Base-by-base conservation (phyloP, 37 sponge, comb jelly and placozoan genomes). In the Agelas oroides region DNA sequence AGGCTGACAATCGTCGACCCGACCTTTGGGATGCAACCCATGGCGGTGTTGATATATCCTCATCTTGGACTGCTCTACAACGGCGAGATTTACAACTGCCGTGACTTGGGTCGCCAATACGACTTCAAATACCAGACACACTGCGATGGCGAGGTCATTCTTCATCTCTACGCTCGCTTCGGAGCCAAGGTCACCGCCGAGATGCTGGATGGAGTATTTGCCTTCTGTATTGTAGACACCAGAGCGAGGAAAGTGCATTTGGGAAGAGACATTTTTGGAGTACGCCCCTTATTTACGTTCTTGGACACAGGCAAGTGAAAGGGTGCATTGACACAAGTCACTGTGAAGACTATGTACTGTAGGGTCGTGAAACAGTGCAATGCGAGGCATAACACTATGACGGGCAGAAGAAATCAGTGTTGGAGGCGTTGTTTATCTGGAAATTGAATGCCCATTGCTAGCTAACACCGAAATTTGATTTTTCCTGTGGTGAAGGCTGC, bases 61-160 rank as follows among this genome's bases (percentile, higher is more conserved):
- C 70, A 71, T 28, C 35, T 86, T 1, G 27, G 53, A 56, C 52
- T 87, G 61, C n/a, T 91, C 40, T 91, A 52, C 76, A 91, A 91
- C 76, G 91, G 91, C 62, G 91, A 91, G 31, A 86, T 91, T 19
- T 91, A 91, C 87, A 91, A 91, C 63, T 39, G n/a, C 19, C 32
- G 25, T 28, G 41, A 52, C 5, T 21, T 88, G 19, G 23, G 40
- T 14, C 28, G 30, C 14, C 32, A 19, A 21, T 33, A 65, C 67
- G 55, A 30, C 14, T 39, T 74, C n/a, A 38, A 60, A 14, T 55
- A 28, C 88, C 28, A 52, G 38, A 70, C 81, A 1, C 57, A 73
- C 54, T 80, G 75, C 46, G 88, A 87, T 52, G 27, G 75, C 24
- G 88, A 87, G 60, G 67, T 80, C n/a, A 66, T 71, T 5, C 28